phyloP scores from a whole-genome alignment of 2,888 invertebrate species.

The Panorpa germanica region DNA sequence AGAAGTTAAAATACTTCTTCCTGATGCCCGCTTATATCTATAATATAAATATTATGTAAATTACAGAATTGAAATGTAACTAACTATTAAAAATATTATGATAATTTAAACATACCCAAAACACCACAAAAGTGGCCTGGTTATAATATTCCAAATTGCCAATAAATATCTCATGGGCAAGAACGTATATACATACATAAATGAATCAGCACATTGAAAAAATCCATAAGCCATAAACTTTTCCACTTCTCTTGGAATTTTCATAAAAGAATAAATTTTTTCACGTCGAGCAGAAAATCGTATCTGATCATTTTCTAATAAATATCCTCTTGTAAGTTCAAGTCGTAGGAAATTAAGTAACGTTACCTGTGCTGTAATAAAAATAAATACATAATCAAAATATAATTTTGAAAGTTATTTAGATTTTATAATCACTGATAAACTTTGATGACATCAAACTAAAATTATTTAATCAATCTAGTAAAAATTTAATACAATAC shows the following conservation, averaged over 20 bases:
- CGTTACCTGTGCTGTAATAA: conserved; percentile 21
- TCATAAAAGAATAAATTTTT: conserved; percentile 92
- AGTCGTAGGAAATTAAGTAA: conserved; percentile 56
- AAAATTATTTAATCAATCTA: too few relatives aligned
- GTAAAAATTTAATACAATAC: too few relatives aligned
- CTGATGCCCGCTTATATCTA: conserved; percentile 17
- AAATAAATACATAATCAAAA: conserved; percentile 2
- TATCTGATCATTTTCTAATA: conserved; percentile 87
- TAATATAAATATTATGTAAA: conserved; percentile 4
- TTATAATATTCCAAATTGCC: conserved; percentile 65
- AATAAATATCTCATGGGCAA: conserved; percentile 81
- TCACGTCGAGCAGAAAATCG: conserved; percentile 85
- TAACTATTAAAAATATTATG: too few relatives aligned
- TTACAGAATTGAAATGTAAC: background rate
- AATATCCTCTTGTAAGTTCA: conserved; percentile 83
- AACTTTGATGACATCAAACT: too few relatives aligned
- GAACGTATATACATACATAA: conserved; percentile 94
- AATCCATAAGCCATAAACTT: conserved; percentile 89
- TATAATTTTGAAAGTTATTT: too few relatives aligned
- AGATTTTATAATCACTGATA: too few relatives aligned
- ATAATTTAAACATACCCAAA: conserved; percentile 45
- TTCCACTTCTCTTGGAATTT: conserved; percentile 82
- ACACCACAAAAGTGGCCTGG: conserved; percentile 51
- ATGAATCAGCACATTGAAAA: conserved; percentile 91
- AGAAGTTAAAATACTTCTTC: conserved; percentile 49